Base-by-base conservation (phyloP, 2,797 vertebrate species). In the Micropoecilia bifurca region DNA sequence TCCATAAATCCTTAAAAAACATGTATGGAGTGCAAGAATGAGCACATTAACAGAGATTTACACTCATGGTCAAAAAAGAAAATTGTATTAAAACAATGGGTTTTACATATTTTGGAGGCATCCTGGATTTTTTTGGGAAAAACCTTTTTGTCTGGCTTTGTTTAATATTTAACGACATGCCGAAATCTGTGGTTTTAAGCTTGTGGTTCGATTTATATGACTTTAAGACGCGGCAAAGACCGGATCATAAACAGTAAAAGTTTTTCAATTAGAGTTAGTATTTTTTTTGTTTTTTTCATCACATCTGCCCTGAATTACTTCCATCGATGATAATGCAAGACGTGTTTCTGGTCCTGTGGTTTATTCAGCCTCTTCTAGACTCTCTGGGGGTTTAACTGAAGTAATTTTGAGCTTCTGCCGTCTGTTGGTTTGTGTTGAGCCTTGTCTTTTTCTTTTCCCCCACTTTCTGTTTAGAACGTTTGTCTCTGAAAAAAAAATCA, bases 401-500 rank as follows among this genome's bases (percentile, higher is more conserved):
- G 36, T 68, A 41, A 63, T 66, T 77, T 77, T 53, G 25, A 79
- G 39, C n/a, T 41, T 57, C 66, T 77, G 39, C 57, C 69, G 72
- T 71, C 30, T 76, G 55, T 82, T 84, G 22, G n/a, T 28, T 76
- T 74, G 6, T 46, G 48, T 41, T 75, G 59, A 46, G 16, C 77
- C 77, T 73, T 57, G 1, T 25, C 57, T 59, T 85, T 61, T 18
- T 9, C 48, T 22, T 41, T 41, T 8, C 9, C 50, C 22, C 39
- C 41, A 28, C 76, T 63, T 78, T 74, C n/a, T 69, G n/a, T 78
- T 75, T 55, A 4, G 16, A 76, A 61, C 61, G 36, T 85, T 16
- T 25, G 71, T 68, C 22, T 76, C 50, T 83, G 8, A 83, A 77
- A 50, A 50, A 7, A 41, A 78, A n/a, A 45, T 75, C 74, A 81